These are phyloP conservation scores for Cricetomys ansorgei DNA, from an alignment of 2,113 vertebrate genomes.

Conservation along the genomic window DNA sequence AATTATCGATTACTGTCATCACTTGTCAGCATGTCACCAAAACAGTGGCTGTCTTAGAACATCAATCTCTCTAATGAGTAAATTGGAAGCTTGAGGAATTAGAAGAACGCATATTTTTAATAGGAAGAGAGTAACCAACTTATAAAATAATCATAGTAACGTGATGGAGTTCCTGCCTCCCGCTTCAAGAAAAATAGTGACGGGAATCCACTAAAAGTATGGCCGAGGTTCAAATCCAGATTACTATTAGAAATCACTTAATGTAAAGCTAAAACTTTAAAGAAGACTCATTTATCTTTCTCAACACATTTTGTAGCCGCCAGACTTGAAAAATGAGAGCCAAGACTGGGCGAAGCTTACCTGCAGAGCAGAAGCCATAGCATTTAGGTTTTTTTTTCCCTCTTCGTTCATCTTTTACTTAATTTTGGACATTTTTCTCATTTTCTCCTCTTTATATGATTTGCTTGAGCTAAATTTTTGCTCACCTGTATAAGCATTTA, in stretches of 20 bases:
- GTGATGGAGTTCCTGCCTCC: neutral
- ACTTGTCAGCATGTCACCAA: slow-evolving; percentile 77
- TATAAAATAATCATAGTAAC: slow-evolving; percentile 29
- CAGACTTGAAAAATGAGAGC: neutral
- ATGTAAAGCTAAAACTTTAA: slow-evolving; percentile 39
- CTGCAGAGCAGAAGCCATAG: neutral
- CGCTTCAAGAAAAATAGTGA: neutral
- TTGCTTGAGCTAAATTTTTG: neutral
- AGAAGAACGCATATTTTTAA: slow-evolving; percentile 57
- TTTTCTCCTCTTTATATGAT: neutral
- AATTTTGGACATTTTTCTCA: slow-evolving; percentile 25
- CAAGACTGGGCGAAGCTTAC: neutral
- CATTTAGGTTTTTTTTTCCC: neutral
- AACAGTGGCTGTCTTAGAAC: slow-evolving; percentile 70
- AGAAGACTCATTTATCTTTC: neutral
- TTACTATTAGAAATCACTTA: neutral
- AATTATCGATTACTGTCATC: slow-evolving; percentile 74
- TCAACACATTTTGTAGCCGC: neutral
- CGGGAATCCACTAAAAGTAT: neutral
- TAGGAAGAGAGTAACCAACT: slow-evolving; percentile 24
- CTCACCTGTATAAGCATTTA: slow-evolving; percentile 4
- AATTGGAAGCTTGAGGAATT: slow-evolving; percentile 54
- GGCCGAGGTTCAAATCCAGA: neutral
- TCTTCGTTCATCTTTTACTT: neutral
- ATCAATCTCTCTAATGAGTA: slow-evolving; percentile 72